Conservation (phyloP, 2,113 vertebrate genomes). For the Terrapene triunguis region DNA sequence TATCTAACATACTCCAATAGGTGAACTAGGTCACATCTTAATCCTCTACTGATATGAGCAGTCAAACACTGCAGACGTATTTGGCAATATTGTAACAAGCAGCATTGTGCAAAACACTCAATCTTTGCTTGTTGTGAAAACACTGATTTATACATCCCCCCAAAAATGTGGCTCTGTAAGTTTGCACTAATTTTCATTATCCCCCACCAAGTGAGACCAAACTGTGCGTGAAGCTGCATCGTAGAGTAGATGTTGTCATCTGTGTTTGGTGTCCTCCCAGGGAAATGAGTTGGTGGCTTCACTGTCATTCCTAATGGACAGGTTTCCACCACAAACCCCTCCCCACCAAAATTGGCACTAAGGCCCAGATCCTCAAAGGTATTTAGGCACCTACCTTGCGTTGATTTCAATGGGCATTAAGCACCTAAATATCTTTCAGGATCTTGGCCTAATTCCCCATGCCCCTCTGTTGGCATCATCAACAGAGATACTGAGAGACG, state of each 20-base stretch:
- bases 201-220: background rate
- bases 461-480: background rate
- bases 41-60: background rate
- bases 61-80: background rate
- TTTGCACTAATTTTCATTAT: background rate
- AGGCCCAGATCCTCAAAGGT: background rate
- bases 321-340: background rate
- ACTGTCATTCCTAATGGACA: background rate
- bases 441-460: background rate
- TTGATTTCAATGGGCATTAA: background rate
- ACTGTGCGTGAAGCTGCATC: background rate
- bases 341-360: background rate
- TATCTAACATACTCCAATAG: background rate
- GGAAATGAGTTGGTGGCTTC: background rate
- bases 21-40: conserved; percentile 8
- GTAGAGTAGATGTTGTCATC: background rate
- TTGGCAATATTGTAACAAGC: background rate
- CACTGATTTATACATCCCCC: background rate
- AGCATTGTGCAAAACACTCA: background rate
- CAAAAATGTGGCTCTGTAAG: background rate
- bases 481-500: background rate
- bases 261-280: background rate
- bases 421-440: background rate
- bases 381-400: background rate
- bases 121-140: background rate